Percentiles rank a stretch among this genome's conserved stretches.
Conservation (phyloP, 2,888 invertebrate genomes). For the Melanotus villosus region DNA sequence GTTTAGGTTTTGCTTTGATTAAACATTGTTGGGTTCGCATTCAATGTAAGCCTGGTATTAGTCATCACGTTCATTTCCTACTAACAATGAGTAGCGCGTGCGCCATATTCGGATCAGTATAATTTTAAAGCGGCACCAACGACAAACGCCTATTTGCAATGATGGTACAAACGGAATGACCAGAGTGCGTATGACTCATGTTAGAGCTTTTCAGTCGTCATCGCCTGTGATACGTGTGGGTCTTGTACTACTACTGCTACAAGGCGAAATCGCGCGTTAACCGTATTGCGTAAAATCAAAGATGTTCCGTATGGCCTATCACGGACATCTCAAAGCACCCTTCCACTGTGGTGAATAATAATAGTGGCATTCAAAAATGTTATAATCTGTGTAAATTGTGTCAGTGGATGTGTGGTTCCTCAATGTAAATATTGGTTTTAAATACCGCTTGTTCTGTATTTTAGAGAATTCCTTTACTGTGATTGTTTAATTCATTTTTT, state of each 20-base stretch:
- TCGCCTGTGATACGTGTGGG: slow-evolving; percentile 44
- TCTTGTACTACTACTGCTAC: slow-evolving; percentile 37
- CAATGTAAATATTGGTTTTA: slow-evolving; percentile 43
- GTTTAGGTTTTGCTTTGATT: not conserved
- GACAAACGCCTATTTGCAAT: slow-evolving; percentile 60
- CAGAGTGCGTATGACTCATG: slow-evolving; percentile 56
- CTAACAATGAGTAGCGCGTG: slow-evolving; percentile 52
- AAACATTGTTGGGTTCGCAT: slow-evolving; percentile 45
- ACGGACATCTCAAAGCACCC: slow-evolving; percentile 36
- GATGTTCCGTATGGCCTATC: slow-evolving; percentile 48
- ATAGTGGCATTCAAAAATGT: slow-evolving; percentile 43
- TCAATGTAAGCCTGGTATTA: slow-evolving; percentile 55
- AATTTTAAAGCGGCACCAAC: slow-evolving; percentile 56
- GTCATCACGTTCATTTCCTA: slow-evolving; percentile 54
- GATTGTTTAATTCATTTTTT: slow-evolving; percentile 18
- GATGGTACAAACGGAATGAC: slow-evolving; percentile 63
- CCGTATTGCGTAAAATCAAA: slow-evolving; percentile 46
- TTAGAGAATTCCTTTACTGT: slow-evolving; percentile 10
- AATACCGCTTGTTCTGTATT: slow-evolving; percentile 26
- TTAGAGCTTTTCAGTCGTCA: slow-evolving; percentile 52
- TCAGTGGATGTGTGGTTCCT: slow-evolving; percentile 48
- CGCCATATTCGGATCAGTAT: slow-evolving; percentile 50
- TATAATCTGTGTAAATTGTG: slow-evolving; percentile 49
- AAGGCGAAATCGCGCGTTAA: slow-evolving; percentile 48
- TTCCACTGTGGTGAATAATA: slow-evolving; percentile 37